Base-by-base conservation (phyloP, 2,113 vertebrate species). In the Barbus barbus region DNA sequence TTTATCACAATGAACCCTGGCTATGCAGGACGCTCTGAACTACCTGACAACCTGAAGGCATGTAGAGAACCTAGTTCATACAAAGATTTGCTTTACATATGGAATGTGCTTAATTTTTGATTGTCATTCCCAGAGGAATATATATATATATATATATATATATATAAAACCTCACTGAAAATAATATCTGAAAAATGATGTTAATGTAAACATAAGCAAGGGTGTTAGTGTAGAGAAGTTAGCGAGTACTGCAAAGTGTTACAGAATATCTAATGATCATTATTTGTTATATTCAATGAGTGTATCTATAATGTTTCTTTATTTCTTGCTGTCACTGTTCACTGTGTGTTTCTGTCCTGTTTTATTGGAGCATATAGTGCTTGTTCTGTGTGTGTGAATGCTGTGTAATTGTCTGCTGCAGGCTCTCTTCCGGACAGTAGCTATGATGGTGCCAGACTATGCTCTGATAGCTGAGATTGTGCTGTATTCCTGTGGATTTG, bases 1-100 rank as follows among this genome's bases (percentile, higher is more conserved):
- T 97, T 98, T 85, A 97, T 98, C 84, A 97, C 97, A 0, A 97
- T 98, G 96, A 98, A 98, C 87, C 97, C 97, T 22, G 97, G 96
- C 9, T 98, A 97, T 56, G 96, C 97, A 1, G 97, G 97, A 1
- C 95, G 95, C 14, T 98, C 96, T 26, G 96, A 98, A 84, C 94
- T 97, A 31, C 97, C 96, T 5, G 96, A 98, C 87, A 98, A 98
- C 84, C 94, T 98, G 26, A 98, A 98, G 95, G 96, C 96, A 92
- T 28, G 53, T 16, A 61, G 20, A 78, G 14, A 18, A 41, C 11
- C 2, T n/a, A n/a, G n/a, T n/a, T n/a, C n/a, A n/a, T n/a, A n/a
- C n/a, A n/a, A n/a, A n/a, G n/a, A n/a, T 28, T 26, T 22, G 9
- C 16, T 11, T 9, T 36, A 33, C 3, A 11, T 22, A 31, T 9